phyloP scores from a whole-genome alignment of 1,140 invertebrate genomes.

The Apolygus lucorum region DNA sequence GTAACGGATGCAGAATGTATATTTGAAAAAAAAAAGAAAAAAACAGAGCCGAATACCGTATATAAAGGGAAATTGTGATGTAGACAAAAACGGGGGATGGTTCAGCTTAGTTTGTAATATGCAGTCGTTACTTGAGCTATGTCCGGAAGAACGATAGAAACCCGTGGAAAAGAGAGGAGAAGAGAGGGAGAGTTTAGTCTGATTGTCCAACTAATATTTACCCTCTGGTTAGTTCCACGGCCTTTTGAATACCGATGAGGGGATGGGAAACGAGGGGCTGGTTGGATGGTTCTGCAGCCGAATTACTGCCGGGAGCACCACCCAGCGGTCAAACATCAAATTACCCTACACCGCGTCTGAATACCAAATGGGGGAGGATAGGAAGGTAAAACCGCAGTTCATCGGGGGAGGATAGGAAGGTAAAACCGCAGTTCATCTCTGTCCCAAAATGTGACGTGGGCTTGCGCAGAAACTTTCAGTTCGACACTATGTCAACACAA shows the following conservation, averaged over 20 bases:
- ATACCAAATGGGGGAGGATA: constrained; percentile 14
- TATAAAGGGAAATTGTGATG: no score
- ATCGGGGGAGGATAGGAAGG: no score
- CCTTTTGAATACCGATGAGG: constrained; percentile 14
- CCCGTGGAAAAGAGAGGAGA: neutral
- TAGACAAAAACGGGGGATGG: no score
- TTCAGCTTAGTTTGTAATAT: constrained; percentile 5
- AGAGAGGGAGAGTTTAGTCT: neutral
- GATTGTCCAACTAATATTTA: constrained; percentile 17
- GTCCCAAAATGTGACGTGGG: no score
- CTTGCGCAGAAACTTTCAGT: no score
- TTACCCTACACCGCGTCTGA: constrained; percentile 8
- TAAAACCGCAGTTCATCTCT: no score
- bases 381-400: constrained; percentile 13
- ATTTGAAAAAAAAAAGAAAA: no score
- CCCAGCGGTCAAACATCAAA: constrained; percentile 5
- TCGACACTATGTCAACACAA: no score
- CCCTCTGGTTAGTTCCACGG: neutral
- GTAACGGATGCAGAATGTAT: no score
- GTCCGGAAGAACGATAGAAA: neutral
- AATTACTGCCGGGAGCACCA: neutral
- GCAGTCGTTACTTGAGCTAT: constrained; percentile 13
- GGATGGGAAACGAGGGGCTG: neutral
- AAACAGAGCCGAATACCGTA: no score
- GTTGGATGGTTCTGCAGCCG: neutral